These are phyloP conservation scores for Argentina silus DNA, from an alignment of 2,797 vertebrate species.

Conservation along the genomic window DNA sequence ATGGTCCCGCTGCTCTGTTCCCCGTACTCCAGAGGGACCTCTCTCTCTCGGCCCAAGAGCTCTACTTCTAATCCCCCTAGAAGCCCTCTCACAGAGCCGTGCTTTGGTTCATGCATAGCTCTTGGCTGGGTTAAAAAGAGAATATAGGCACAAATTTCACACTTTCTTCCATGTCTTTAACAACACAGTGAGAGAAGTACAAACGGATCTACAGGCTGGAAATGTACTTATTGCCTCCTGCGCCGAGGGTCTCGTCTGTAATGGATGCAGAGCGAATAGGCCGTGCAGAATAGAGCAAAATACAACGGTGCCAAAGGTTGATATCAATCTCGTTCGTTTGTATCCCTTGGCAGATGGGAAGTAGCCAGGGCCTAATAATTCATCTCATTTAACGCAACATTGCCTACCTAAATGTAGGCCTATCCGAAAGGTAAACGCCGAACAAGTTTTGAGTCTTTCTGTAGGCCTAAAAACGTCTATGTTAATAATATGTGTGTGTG, in stretches of 20 bases:
- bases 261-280: neutral
- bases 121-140: conserved; percentile 63
- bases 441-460: too few relatives aligned
- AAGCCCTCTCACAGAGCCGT: conserved; percentile 61
- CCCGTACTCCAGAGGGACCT: conserved; percentile 55
- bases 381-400: too few relatives aligned
- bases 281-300: neutral
- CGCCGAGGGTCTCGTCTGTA: neutral
- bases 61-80: conserved; percentile 60
- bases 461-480: too few relatives aligned
- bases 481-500: too few relatives aligned
- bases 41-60: conserved; percentile 48
- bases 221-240: neutral
- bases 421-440: too few relatives aligned
- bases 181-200: conserved; percentile 40
- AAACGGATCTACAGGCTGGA: neutral
- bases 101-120: conserved; percentile 57
- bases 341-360: too few relatives aligned
- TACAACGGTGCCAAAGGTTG: neutral
- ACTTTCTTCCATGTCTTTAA: conserved; percentile 60
- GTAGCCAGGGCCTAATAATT: too few relatives aligned
- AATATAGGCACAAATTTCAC: conserved; percentile 64
- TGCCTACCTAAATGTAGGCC: too few relatives aligned
- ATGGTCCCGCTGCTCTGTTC: conserved; percentile 35
- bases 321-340: too few relatives aligned